A percentile compares a stretch with the other conserved stretches of the same genome.
Evolutionary conservation across 2,797 vertebrate species (phyloP).

Genomic region (Jordanella pulchra): DNA sequence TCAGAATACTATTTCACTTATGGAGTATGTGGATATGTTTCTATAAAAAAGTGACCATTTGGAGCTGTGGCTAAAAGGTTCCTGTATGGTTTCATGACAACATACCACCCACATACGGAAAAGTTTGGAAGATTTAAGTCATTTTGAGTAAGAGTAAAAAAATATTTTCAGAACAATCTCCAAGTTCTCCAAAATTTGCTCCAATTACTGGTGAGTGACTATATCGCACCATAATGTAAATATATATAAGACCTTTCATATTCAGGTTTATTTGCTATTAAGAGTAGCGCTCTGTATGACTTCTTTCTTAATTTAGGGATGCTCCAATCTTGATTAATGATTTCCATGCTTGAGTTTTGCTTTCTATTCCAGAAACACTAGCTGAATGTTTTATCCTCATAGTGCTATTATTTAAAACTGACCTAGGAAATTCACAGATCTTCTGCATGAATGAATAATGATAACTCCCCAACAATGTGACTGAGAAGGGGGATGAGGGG

Average conservation of each 20-base stretch:
- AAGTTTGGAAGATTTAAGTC: no score
- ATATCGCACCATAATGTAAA: no score
- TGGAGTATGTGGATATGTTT: background rate
- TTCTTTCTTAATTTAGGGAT: no score
- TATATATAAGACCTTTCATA: no score
- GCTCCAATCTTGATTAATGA: background rate
- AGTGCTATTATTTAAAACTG: background rate
- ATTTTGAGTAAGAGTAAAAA: no score
- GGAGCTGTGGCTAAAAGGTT: background rate
- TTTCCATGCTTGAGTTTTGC: background rate
- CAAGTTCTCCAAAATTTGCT: no score
- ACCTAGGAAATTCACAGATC: background rate
- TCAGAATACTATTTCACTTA: background rate
- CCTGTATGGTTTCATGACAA: background rate
- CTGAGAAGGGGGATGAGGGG: background rate
- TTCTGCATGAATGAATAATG: background rate
- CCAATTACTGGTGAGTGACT: no score
- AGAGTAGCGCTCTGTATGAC: no score
- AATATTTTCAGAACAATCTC: no score
- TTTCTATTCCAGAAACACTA: background rate
- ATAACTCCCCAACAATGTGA: background rate
- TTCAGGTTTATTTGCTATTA: no score
- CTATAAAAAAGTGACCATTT: no score
- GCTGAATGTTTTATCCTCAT: background rate
- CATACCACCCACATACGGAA: no score